These are phyloP conservation scores for Centroberyx gerrardi DNA, from an alignment of 2,797 vertebrate species.

Conservation along the genomic window DNA sequence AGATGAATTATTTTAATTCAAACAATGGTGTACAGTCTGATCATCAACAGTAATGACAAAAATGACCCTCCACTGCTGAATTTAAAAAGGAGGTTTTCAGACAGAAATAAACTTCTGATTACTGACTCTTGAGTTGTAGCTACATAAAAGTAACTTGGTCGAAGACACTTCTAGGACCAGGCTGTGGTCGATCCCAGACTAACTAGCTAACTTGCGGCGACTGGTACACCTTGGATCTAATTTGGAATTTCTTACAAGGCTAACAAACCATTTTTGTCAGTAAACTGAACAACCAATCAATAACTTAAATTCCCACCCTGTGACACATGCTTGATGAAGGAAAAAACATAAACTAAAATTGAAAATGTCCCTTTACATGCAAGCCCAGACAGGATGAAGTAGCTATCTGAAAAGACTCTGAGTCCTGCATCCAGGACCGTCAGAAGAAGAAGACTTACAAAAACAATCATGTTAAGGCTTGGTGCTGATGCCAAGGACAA, in stretches of 20 bases:
- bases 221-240: too few species aligned
- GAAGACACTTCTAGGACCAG: too few species aligned
- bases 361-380: slow-evolving; percentile 5
- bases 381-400: not conserved
- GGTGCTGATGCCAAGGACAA: slow-evolving; percentile 62
- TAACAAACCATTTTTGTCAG: too few species aligned
- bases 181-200: too few species aligned
- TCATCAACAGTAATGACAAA: not conserved
- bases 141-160: too few species aligned
- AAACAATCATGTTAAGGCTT: slow-evolving; percentile 62
- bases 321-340: too few species aligned
- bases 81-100: not conserved
- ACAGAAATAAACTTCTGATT: too few species aligned
- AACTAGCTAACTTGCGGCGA: too few species aligned
- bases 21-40: not conserved
- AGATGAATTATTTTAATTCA: not conserved
- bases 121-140: too few species aligned
- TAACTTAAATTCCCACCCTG: too few species aligned
- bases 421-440: slow-evolving; percentile 4
- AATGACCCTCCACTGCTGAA: not conserved
- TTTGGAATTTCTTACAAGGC: too few species aligned
- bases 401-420: not conserved
- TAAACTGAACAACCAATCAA: too few species aligned
- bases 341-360: not conserved
- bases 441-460: slow-evolving; percentile 21